Conservation (phyloP, 2,888 invertebrate genomes). For the Bibio marci region DNA sequence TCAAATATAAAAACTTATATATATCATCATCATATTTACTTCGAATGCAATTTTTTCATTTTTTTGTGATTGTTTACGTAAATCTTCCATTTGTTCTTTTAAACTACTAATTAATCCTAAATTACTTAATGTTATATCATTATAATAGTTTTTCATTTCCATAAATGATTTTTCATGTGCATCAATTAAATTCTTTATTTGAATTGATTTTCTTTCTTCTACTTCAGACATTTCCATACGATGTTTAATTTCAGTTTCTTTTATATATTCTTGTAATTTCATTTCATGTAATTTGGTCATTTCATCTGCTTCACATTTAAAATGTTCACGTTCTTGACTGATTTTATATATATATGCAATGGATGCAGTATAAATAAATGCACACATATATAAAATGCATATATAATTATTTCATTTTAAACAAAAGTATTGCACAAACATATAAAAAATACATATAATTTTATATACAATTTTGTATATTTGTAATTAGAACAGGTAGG, state of each 20-base stretch:
- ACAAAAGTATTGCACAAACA: too few relatives aligned
- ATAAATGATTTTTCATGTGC: slow-evolving; percentile 73
- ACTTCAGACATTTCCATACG: slow-evolving; percentile 75
- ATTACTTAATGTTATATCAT: slow-evolving; percentile 86
- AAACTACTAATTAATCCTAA: slow-evolving; percentile 76
- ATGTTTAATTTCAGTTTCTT: slow-evolving; percentile 54
- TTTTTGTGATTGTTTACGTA: slow-evolving; percentile 63
- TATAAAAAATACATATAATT: slow-evolving; percentile 5
- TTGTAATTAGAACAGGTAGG: too few relatives aligned
- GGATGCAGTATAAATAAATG: neutral
- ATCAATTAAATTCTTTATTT: slow-evolving; percentile 59
- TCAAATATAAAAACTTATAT: too few relatives aligned
- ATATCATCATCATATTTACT: neutral
- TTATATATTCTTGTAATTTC: slow-evolving; percentile 51
- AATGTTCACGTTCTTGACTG: slow-evolving; percentile 40
- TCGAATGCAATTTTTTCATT: slow-evolving; percentile 33
- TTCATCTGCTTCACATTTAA: slow-evolving; percentile 48
- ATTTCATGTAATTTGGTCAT: slow-evolving; percentile 35
- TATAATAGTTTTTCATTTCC: slow-evolving; percentile 88
- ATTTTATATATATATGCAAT: slow-evolving; percentile 19
- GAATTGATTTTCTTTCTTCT: slow-evolving; percentile 80
- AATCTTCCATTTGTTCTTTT: slow-evolving; percentile 67
- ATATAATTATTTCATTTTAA: too few relatives aligned
- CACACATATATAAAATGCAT: neutral
- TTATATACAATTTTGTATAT: too few relatives aligned